Evolutionary conservation across 2,113 vertebrate species (phyloP), one percentile per base, ranked within the genome.

Genomic region (Xenopus borealis): DNA sequence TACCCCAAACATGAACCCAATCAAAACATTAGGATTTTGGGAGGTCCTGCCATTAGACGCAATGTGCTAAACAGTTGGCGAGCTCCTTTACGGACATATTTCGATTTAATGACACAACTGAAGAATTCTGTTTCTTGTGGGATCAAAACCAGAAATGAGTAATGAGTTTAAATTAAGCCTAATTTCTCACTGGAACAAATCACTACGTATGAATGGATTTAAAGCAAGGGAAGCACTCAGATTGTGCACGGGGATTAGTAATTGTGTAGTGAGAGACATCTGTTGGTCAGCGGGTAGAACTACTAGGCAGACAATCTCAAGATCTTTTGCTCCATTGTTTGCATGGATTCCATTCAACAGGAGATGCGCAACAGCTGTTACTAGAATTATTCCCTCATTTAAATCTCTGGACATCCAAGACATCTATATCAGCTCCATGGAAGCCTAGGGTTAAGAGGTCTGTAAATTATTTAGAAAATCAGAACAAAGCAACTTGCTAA

Each of bases 351-450:
- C 72, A 71, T 62, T 66, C 82, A 75, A 69, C 40, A n/a, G 72
- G 75, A 64, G 80, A 85, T 74, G 81, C 10, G 70, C 14, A 44
- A 33, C 86, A 87, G 86, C 84, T 86, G 86, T 77, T 71, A 10
- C 68, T 23, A 69, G 44, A 81, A 69, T 44, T 59, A 82, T 67
- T 78, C 77, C 81, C 69, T 78, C 72, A 78, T 81, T 82, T 81
- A 79, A 81, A 73, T 79, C 72, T 45, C 72, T 70, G 73, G 77
- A 63, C 70, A 82, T 84, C 81, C 81, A 84, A 66, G 80, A 81
- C 71, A 80, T 66, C 80, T 85, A 75, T 80, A 84, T 83, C 80
- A 87, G 75, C 66, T 78, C 68, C 67, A 47, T 62, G 78, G 84
- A 83, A 81, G 74, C 78, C 61, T 52, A 71, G 62, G 58, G 81